Percentiles rank a stretch among this genome's conserved stretches.
Evolutionary conservation across 2,113 vertebrate genomes (phyloP).

Genomic region (Caretta caretta): DNA sequence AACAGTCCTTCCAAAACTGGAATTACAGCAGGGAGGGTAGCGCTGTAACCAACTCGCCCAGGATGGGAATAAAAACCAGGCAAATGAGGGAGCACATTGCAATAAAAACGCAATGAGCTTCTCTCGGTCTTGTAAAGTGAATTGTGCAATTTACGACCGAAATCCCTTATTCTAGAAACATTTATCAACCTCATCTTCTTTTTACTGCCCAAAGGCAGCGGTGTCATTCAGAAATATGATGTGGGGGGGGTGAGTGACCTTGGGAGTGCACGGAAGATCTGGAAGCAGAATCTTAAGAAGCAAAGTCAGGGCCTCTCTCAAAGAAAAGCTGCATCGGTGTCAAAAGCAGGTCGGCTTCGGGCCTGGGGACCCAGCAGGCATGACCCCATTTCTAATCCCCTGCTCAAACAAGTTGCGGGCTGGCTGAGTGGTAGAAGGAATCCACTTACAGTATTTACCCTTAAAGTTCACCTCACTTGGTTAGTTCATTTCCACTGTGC

Average conservation of each 20-base stretch:
- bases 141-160: neutral
- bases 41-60: neutral
- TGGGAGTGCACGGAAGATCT: rapidly evolving
- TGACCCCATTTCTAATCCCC: neutral
- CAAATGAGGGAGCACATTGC: neutral
- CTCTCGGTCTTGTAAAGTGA: neutral
- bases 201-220: neutral
- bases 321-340: neutral
- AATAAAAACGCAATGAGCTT: neutral
- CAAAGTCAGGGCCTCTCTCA: too few species aligned
- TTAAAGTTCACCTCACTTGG: neutral
- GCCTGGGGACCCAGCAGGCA: neutral
- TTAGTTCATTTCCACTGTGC: neutral
- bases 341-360: neutral
- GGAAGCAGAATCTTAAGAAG: neutral
- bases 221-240: neutral
- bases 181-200: neutral
- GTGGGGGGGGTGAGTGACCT: too few species aligned
- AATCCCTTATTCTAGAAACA: neutral
- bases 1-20: neutral
- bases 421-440: neutral
- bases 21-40: neutral
- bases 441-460: neutral
- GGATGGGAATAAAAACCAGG: neutral
- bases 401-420: neutral